Base-by-base conservation (phyloP, 2,888 invertebrate species). In the Athalia rosae region DNA sequence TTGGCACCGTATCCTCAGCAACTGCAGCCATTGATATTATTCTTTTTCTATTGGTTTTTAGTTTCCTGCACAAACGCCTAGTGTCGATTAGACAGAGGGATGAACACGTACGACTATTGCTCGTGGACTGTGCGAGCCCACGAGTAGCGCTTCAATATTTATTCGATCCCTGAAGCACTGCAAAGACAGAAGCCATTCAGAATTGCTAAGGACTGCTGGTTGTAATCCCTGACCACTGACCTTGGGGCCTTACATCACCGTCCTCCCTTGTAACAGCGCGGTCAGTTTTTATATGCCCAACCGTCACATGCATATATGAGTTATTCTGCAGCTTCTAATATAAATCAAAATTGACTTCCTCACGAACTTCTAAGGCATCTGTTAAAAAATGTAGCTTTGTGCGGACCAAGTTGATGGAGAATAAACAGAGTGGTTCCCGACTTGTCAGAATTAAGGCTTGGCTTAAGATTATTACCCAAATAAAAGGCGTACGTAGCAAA, bases 131-230 rank as follows among this genome's bases (percentile, higher is more conserved):
- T 13, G 62, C 58, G 56, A 47, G 47, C 47, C 62, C 71, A 71
- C 67, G 79, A 61, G 64, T 56, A 59, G 58, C 53, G 63, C 67
- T 61, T 13, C 13, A 76, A 83, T 84, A 85, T 86, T 85, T 86
- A 86, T 81, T 77, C 48, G 79, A 76, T 74, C 74, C 61, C 43
- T 62, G 86, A 86, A 86, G 85, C 86, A 85, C 84, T 74, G 62
- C 82, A 84, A 81, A 79, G 7, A 43, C 79, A 78, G 76, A 85
- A 85, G 85, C 86, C 86, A 77, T 82, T 81, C 77, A 78, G 63
- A 56, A 80, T 78, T 61, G 74, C 74, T 62, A 59, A 74, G 74
- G 74, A 62, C 74, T 8, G 67, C 77, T 76, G 45, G 73, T 50
- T 45, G 59, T 62, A 71, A 76, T 62, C 63, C 63, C 47, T 66